Base-by-base conservation (phyloP, 2,797 vertebrate species). In the Danio albolineatus region DNA sequence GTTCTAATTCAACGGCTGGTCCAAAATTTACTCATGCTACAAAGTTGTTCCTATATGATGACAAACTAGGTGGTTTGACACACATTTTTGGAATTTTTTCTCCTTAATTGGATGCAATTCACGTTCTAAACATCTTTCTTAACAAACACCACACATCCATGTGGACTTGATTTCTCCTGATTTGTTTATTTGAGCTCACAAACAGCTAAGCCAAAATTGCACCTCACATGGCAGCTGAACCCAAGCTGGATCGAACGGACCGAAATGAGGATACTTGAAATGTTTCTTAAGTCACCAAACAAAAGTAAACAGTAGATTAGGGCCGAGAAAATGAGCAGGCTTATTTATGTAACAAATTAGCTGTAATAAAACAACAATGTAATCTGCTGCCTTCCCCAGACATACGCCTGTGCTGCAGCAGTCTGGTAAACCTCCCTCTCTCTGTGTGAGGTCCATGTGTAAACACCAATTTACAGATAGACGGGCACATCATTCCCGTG, bases 381-480 rank as follows among this genome's bases (percentile, higher is more conserved):
- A 93, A 94, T 93, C 90, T 92, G 91, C 93, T 92, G 82, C 72
- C 62, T 74, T 75, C 78, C 93, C 93, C 92, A 94, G 92, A 93
- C 93, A 86, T 85, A 91, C 80, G 91, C 90, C 76, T 80, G 76
- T 80, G 82, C 70, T 54, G 91, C 90, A 90, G 91, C 91, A 90
- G 92, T 92, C 95, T 93, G 92, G 93, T 94, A 94, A 94, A 94
- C 92, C 93, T 96, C 95, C 54, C 74, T 73, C 92, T 91, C 96
- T 95, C 95, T 92, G 96, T 99, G 96, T 98, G 96, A 97, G 97
- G 97, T 98, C 97, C 93, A 89, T 94, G 92, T 95, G 91, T 95
- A 97, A 96, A 96, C 95, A 96, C 92, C 93, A 95, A 93, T 95
- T 95, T 95, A 92, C 93, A 96, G 94, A 95, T 93, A 97, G 95